These are phyloP conservation scores for Pipistrellus kuhlii DNA, from an alignment of 2,797 vertebrate species.

Conservation along the genomic window DNA sequence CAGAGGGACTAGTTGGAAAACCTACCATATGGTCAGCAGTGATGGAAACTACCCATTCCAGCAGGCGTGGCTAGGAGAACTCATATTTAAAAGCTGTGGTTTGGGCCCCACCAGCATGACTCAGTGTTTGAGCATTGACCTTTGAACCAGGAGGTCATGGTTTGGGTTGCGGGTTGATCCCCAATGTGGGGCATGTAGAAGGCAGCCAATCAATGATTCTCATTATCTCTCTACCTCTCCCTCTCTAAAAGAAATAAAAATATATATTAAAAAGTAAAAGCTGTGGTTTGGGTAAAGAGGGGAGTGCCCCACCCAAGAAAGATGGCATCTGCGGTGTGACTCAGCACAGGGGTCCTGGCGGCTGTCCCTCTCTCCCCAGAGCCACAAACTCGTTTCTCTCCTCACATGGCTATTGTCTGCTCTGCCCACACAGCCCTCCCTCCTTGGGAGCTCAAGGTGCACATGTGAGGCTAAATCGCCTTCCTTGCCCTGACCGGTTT, in stretches of 20 bases:
- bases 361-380: background rate
- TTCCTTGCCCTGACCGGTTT: background rate
- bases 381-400: background rate
- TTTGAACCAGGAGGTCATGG: no score
- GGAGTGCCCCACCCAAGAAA: background rate
- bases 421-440: background rate
- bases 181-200: no score
- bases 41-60: background rate
- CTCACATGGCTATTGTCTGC: background rate
- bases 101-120: background rate
- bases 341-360: background rate
- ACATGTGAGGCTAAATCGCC: background rate
- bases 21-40: background rate
- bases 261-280: no score
- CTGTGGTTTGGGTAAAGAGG: background rate
- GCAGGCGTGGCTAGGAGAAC: background rate
- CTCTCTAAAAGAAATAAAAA: no score
- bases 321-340: background rate
- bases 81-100: conserved; percentile 39
- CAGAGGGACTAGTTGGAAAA: background rate
- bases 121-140: no score
- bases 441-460: background rate
- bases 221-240: no score
- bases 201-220: no score
- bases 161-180: no score